Evolutionary conservation across 1,140 invertebrate species (phyloP).

Genomic region (Popillia japonica): DNA sequence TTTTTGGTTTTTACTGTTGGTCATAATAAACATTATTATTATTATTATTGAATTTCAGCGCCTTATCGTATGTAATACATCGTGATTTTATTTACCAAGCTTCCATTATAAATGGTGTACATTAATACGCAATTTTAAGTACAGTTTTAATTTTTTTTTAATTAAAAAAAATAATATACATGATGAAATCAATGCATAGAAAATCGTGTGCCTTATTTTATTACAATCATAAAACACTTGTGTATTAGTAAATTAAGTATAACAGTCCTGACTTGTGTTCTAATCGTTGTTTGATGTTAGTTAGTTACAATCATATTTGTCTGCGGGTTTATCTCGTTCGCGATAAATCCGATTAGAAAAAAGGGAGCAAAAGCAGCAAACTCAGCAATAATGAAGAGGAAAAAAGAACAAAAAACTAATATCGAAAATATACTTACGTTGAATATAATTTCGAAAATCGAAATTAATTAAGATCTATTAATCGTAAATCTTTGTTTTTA

Average conservation of each 20-base stretch:
- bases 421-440: neutral
- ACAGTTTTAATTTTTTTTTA: too few species aligned
- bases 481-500: neutral
- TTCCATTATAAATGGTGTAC: too few species aligned
- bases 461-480: neutral
- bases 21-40: too few species aligned
- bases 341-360: neutral
- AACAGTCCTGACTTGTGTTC: neutral
- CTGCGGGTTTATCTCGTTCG: neutral
- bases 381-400: neutral
- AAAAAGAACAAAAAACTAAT: constrained; percentile 16
- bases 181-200: neutral
- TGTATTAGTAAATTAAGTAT: neutral
- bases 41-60: neutral
- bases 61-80: neutral
- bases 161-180: too few species aligned
- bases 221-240: constrained; percentile 1
- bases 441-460: constrained; percentile 12
- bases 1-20: too few species aligned
- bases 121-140: too few species aligned
- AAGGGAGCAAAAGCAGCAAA: neutral
- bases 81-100: neutral
- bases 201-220: constrained; percentile 32
- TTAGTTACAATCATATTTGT: neutral
- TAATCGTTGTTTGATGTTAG: constrained; percentile 10